Base-by-base conservation (phyloP, 2,113 vertebrate species). In the Gorsachius goisagi region DNA sequence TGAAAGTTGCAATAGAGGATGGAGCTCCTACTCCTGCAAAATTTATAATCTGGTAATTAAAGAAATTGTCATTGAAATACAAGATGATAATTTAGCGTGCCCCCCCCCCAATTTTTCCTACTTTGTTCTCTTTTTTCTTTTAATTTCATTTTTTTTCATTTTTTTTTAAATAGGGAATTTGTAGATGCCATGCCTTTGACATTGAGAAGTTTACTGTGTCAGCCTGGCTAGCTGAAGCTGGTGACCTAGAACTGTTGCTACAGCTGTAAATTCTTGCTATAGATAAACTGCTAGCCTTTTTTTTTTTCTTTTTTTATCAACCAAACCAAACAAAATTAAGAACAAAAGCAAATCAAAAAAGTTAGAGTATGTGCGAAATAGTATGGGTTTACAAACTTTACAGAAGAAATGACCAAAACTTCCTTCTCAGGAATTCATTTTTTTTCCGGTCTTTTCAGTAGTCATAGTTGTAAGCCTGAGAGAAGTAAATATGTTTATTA, bases 401-500 rank as follows among this genome's bases (percentile, higher is more conserved):
- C 17, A n/a, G 30, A 56, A 84, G 16, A 92, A 82, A 79, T 77
- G 24, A 81, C 39, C 72, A 86, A 90, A 49, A 30, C 9, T 75
- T 68, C 39, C 39, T 39, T 92, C 72, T 92, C 33, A 56, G 39
- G 7, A 83, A 62, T 72, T 78, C 53, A 60, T 47, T 78, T 67
- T 78, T 71, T 90, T 85, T 71, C 37, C 23, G 37, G 44, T 33
- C 35, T 94, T 94, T 92, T 94, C 77, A 71, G 58, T 60, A 77
- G 23, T 82, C 85, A 84, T 56, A 87, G 35, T 33, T 93, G 55
- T 59, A 90, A 94, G 80, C 47, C 64, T 28, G 2, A 91, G 81
- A 95, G 91, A 97, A 81, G 85, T 93, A 87, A 89, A 94, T 96
- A 90, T 74, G 59, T 95, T 94, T 94, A 67, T 89, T 73, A 77